Evolutionary conservation across 2,888 invertebrate species (phyloP), one percentile per base, ranked within the genome.

Genomic region (Drosophila neonasuta): DNA sequence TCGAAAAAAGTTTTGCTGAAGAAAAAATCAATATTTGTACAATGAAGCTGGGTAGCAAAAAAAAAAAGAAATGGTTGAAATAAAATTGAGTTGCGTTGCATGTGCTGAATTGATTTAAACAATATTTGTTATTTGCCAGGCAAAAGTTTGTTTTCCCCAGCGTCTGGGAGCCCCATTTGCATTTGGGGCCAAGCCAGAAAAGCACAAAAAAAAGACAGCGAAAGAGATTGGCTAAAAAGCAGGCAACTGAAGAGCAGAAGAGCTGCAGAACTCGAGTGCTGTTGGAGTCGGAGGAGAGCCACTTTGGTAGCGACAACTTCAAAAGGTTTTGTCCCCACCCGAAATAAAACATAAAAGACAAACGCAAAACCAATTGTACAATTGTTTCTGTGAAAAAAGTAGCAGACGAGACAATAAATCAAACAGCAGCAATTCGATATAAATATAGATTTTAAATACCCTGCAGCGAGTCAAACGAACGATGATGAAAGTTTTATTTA

Each of bases 11-110:
- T 85, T 74, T 20, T 63, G 64, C 49, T 62, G 50, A 50, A 45
- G 58, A 72, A 87, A 72, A 87, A 83, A 87, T 87, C 87, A 87
- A 83, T 83, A 87, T 87, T 82, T 79, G 65, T 56, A 63, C 59
- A 71, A 70, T 65, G 58, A 54, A 41, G 17, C 32, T 45, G 42
- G 29, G 20, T 20, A 20, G 4, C 20, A 20, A 20, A 20, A 20
- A 46, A 39, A 20, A 13, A 24, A 48, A 32, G 15, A 39, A 46
- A 51, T 51, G 50, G 44, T 44, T 42, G 36, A 55, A 56, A 60
- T 44, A 24, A 69, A 66, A 57, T 64, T 55, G 57, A 68, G 56
- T 45, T 58, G 63, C 51, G 63, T 42, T 66, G 50, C 49, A 58
- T 62, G 62, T 63, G 64, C 65, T 20, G 73, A 82, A 85, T 76